Evolutionary conservation across 2,888 invertebrate species (phyloP).

Genomic region (Drosophila fungiperda): DNA sequence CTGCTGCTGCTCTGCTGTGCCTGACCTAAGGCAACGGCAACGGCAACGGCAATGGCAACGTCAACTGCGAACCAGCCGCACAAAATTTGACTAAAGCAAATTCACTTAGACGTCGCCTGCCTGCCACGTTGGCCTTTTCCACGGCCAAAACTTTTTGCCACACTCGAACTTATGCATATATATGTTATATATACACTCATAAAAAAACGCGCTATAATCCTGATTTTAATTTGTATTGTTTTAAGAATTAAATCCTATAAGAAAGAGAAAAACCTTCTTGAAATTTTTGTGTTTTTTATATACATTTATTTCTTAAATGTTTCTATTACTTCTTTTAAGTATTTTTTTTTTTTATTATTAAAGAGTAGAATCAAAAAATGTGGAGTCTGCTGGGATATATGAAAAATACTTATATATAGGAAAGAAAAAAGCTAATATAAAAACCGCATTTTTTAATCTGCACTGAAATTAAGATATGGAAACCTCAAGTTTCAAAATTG

Average conservation of each 20-base stretch:
- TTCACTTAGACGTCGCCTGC: constrained; percentile 65
- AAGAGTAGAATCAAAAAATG: not conserved
- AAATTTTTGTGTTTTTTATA: too few species aligned
- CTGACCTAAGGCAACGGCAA: constrained; percentile 74
- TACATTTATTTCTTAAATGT: too few species aligned
- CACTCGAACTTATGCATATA: constrained; percentile 11
- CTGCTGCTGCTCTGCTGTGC: constrained; percentile 29
- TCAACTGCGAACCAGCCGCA: constrained; percentile 18
- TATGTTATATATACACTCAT: not conserved
- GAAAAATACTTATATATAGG: not conserved
- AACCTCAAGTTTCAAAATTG: too few species aligned
- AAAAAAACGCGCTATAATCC: not conserved
- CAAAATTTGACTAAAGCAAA: constrained; percentile 70
- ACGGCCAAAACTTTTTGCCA: constrained; percentile 53
- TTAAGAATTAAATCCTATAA: too few species aligned
- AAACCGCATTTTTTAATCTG: not conserved
- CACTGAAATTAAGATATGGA: not conserved
- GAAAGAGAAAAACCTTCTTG: too few species aligned
- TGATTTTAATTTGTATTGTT: too few species aligned
- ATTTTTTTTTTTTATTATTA: too few species aligned
- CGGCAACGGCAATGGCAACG: constrained; percentile 47
- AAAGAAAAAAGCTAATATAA: not conserved
- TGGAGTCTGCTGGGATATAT: not conserved
- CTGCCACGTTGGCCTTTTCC: constrained; percentile 55
- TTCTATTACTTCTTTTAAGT: too few species aligned